Conservation (phyloP, 2,888 invertebrate genomes). For the Philaethria dido region DNA sequence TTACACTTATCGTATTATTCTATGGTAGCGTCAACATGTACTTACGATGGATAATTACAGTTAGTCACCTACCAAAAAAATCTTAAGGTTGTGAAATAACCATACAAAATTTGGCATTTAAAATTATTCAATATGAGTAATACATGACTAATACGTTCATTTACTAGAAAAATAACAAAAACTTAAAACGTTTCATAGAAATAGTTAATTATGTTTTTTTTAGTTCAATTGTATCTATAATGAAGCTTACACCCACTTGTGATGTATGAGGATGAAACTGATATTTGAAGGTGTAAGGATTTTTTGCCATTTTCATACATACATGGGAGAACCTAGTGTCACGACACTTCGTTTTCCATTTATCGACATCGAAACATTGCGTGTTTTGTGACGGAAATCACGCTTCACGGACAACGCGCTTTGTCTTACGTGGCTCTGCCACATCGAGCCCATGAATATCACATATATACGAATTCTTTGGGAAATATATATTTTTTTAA, state of each 20-base stretch:
- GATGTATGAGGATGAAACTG: not conserved
- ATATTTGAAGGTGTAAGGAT: not conserved
- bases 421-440: no score
- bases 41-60: not conserved
- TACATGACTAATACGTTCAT: slow-evolving; percentile 9
- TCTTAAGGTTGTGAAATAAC: slow-evolving; percentile 7
- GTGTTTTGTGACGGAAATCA: no score
- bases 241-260: slow-evolving; percentile 2
- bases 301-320: no score
- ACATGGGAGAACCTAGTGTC: no score
- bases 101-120: not conserved
- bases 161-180: slow-evolving; percentile 1
- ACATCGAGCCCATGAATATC: no score
- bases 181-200: slow-evolving; percentile 13
- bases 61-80: slow-evolving; percentile 8
- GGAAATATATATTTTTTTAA: no score
- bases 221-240: slow-evolving; percentile 11
- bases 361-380: no score
- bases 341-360: no score
- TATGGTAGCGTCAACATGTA: not conserved
- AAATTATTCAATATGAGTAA: slow-evolving; percentile 4
- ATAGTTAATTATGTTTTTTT: not conserved
- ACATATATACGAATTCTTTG: no score
- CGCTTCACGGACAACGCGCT: no score
- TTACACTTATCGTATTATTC: not conserved